These are phyloP conservation scores for Leucoptera coffeella DNA, from an alignment of 2,888 invertebrate species.

Conservation along the genomic window DNA sequence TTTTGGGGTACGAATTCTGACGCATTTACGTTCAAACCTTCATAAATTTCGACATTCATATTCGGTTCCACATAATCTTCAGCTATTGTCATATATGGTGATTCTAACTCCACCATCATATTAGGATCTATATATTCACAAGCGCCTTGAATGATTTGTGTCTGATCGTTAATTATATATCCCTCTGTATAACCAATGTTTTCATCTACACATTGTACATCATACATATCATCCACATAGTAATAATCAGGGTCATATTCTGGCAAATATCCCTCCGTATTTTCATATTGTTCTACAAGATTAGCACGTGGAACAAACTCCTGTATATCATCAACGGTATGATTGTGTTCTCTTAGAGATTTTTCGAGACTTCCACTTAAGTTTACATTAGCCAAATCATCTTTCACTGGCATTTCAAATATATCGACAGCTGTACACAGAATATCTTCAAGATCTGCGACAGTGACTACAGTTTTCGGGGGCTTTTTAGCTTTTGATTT, in stretches of 20 bases:
- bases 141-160: no score
- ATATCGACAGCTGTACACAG: constrained; percentile 19
- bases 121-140: neutral
- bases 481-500: constrained; percentile 12
- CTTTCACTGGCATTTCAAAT: constrained; percentile 14
- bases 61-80: neutral
- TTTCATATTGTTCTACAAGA: no score
- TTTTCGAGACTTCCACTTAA: neutral
- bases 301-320: no score
- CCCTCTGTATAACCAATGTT: no score
- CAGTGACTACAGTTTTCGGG: constrained; percentile 27
- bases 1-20: no score
- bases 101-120: no score
- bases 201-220: neutral
- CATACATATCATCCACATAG: neutral
- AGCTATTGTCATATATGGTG: neutral
- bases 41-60: neutral
- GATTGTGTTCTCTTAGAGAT: neutral
- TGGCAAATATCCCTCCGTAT: neutral
- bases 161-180: no score
- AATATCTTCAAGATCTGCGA: constrained; percentile 34
- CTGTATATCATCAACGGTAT: neutral
- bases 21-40: neutral
- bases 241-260: no score
- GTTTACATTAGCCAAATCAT: neutral